phyloP scores from a whole-genome alignment of 2,797 vertebrate species.

The Protosalanx chinensis region DNA sequence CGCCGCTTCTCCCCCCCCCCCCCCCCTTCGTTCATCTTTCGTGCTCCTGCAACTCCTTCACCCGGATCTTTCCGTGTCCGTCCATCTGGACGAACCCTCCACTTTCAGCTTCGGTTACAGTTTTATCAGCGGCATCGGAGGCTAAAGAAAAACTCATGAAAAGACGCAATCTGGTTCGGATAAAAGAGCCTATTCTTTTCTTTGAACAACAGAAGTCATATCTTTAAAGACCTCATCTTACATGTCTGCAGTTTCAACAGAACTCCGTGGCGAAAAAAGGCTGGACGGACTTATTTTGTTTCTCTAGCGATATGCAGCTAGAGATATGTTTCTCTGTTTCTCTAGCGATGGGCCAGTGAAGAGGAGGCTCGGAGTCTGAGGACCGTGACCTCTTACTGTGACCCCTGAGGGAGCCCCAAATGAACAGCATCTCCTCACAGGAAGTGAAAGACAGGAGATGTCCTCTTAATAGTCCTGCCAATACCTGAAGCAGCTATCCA shows the following conservation, averaged over 20 bases:
- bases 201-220: conserved; percentile 58
- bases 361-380: conserved; percentile 62
- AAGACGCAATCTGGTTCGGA: conserved; percentile 44
- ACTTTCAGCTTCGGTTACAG: conserved; percentile 53
- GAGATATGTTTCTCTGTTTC: conserved; percentile 33
- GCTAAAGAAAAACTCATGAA: conserved; percentile 55
- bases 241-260: conserved; percentile 64
- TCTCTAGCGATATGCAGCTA: conserved; percentile 63
- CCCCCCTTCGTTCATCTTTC: conserved; percentile 1
- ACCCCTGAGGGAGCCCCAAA: conserved; percentile 48
- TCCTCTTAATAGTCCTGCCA: conserved; percentile 58
- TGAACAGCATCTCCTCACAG: conserved; percentile 64
- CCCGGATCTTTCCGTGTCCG: neutral
- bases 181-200: conserved; percentile 56
- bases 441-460: conserved; percentile 51
- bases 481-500: no score
- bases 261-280: conserved; percentile 56
- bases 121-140: conserved; percentile 42
- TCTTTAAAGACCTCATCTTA: conserved; percentile 56
- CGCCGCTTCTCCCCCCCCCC: conserved; percentile 22
- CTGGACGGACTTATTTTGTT: conserved; percentile 58
- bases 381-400: conserved; percentile 62
- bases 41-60: neutral
- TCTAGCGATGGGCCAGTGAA: conserved; percentile 57
- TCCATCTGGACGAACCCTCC: neutral